Evolutionary conservation across 2,113 vertebrate species (phyloP), one percentile per base, ranked within the genome.

Genomic region (Corydoras maculifer): DNA sequence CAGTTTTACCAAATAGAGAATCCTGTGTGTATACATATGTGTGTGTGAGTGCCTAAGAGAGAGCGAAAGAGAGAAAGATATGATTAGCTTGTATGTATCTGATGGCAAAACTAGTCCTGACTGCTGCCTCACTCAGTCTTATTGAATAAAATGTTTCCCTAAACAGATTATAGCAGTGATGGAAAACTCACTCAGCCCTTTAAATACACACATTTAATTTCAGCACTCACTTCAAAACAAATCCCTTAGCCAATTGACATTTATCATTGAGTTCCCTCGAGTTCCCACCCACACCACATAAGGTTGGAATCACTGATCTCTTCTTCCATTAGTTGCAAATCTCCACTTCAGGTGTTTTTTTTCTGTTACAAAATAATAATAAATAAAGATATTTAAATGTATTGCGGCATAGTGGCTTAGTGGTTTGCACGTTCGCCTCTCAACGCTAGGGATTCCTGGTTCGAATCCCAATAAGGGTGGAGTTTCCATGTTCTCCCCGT

Each of bases 191-290:
- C 50, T 69, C 32, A 29, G n/a, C 29, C 8, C 60, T 50, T 64
- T 63, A 65, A 63, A 54, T 50, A 18, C 55, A 32, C 59, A 55
- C 50, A 25, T 70, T 72, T 69, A 11, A 71, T 68, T 63, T 57
- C 48, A 50, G 13, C 15, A 8, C 61, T 62, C 25, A 18, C 54
- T 63, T 65, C 65, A n/a, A 75, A 72, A 65, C 49, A 69, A 55
- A 60, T 69, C 70, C 66, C 65, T 59, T 13, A 13, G 31, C 58
- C 29, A 10, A 61, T 8, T 68, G 53, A 32, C 48, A 65, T 12
- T 65, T 30, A 65, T 53, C 51, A 58, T 70, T 58, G 3, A 69
- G 50, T 72, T 72, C 75, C 72, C 57, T 65, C 32, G 61, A 53
- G 35, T 60, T 70, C 58, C 58, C 63, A 48, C 51, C 63, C 25